These are phyloP conservation scores for Nesoenas mayeri DNA, from an alignment of 2,113 vertebrate genomes.

Conservation along the genomic window DNA sequence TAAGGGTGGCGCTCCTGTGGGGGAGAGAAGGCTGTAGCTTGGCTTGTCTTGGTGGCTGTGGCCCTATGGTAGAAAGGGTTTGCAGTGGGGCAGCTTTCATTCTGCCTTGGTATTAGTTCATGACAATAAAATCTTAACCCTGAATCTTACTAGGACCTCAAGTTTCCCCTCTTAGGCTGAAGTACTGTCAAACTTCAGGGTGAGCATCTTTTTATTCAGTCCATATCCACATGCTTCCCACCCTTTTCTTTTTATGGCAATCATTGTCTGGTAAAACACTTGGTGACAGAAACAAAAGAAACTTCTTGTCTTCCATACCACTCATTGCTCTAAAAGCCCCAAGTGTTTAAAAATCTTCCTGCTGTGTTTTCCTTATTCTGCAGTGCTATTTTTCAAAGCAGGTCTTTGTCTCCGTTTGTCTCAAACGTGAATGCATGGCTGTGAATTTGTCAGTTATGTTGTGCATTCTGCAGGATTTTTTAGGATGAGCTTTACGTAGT, in stretches of 20 bases:
- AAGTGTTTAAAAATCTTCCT: background rate
- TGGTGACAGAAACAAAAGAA: background rate
- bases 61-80: background rate
- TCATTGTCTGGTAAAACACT: background rate
- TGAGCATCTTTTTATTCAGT: background rate
- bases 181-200: background rate
- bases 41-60: background rate
- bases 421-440: fast-evolving
- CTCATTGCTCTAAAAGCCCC: background rate
- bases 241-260: background rate
- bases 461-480: background rate
- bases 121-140: background rate
- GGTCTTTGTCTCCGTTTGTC: background rate
- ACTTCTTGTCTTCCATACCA: background rate
- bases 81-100: background rate
- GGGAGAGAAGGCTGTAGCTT: background rate
- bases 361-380: background rate
- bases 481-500: background rate
- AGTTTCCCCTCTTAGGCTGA: background rate
- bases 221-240: background rate
- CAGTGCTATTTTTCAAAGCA: background rate
- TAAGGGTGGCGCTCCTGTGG: background rate
- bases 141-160: background rate
- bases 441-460: background rate
- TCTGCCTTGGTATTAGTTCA: background rate